Base-by-base conservation (phyloP, 2,888 invertebrate genomes). In the Tenthredo amoena region DNA sequence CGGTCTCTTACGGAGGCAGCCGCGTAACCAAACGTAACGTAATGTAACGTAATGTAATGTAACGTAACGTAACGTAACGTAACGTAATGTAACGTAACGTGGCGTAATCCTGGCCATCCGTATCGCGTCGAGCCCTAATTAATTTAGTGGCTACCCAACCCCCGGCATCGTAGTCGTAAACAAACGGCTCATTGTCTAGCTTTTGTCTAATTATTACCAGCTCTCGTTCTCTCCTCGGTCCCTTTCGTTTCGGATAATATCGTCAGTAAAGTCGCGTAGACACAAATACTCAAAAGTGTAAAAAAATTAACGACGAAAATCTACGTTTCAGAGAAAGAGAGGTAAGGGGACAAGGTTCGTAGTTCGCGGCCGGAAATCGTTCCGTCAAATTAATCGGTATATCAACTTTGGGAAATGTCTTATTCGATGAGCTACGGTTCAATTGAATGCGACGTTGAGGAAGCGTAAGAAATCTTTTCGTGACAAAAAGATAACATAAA, bases 21-120 rank as follows among this genome's bases (percentile, higher is more conserved):
- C 43, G 77, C 50, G 77, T 47, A 76, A 43, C 76, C 12, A 31
- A 68, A 71, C 71, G 71, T 71, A 71, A 71, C 37, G 71, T 37
- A 71, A 71, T 18, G 72, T 72, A 37, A 74, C 43, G 74, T 74
- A 43, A 43, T 2, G 43, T 43, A 43, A n/a, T 2, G 43, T 9
- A 43, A 43, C 12, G 68, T n/a, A 72, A 72, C 12, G 68, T 68
- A 65, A 65, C 34, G 26, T n/a, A 43, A 74, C 43, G 21, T 76
- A 50, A 76, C 50, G 26, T 76, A 76, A 47, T 50, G 34, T 79
- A 65, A 82, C 68, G 68, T 82, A 47, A 83, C 88, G 88, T 87
- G 88, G 87, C 88, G 88, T 91, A 91, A 90, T 91, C 89, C 89
- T 87, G 87, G 87, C 90, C 89, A 91, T 91, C 89, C 88, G 89